Base-by-base conservation (phyloP, 2,888 invertebrate genomes). In the Actias luna region DNA sequence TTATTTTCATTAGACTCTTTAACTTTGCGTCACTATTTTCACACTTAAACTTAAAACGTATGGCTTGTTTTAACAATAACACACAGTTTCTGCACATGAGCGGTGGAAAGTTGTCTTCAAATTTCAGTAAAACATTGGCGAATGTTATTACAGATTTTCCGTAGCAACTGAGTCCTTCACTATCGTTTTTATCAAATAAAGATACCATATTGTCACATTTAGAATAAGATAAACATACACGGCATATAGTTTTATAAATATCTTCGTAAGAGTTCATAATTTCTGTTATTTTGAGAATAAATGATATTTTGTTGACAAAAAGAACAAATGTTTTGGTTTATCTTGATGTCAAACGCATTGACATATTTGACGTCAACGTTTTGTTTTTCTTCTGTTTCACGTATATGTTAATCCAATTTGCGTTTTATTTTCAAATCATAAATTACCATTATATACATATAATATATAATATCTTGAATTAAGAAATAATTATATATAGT, bases 81-180 rank as follows among this genome's bases (percentile, higher is more conserved):
- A 84, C 73, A 71, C 92, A 92, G 59, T 80, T 82, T 55, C 70
- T 70, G 65, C 92, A 92, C 80, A 91, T 84, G 63, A 69, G 73
- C 57, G 64, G 68, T 0, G 92, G 92, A 55, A 88, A 77, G 70
- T 75, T 72, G 60, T 87, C 83, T 46, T 81, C 71, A 62, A 76
- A 75, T 70, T 75, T 68, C 25, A 88, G 70, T 22, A 67, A 68
- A 73, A 89, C 77, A 63, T 81, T 78, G 0, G 85, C 78, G 31
- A 91, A 79, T 36, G 68, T 79, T 58, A 71, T 62, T 1, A 89
- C 76, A 0, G 85, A 77, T 75, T 83, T 80, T 2, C 88, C 89
- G 52, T 81, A 88, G 60, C 73, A 74, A 77, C 82, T 89, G 0
- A 88, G 67, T 7, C 80, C 81, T 4, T 83, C 78, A 60, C 70